Evolutionary conservation across 1,140 invertebrate genomes (phyloP).

Genomic region (Myzus persicae): DNA sequence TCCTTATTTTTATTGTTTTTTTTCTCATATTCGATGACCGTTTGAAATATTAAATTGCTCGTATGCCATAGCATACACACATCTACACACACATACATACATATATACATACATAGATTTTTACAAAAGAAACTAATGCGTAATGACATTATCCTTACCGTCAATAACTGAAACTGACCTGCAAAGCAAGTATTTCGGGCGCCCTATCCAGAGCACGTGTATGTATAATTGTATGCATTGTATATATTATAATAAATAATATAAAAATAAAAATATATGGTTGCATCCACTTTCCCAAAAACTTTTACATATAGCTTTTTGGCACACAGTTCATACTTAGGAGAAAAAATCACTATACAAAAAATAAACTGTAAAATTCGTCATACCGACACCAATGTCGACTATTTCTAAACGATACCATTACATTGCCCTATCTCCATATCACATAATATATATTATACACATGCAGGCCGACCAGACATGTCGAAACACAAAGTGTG

Average conservation of each 20-base stretch:
- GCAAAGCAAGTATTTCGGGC: not conserved
- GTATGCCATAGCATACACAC: not conserved
- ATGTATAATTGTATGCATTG: too few relatives aligned
- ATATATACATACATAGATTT: not conserved
- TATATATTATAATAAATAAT: not conserved
- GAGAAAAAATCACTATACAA: not conserved
- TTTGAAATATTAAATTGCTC: not conserved
- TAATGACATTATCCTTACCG: not conserved
- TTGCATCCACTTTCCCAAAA: not conserved
- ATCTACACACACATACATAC: not conserved
- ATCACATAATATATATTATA: not conserved
- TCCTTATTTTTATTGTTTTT: not conserved
- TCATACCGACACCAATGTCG: not conserved
- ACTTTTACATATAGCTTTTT: not conserved
- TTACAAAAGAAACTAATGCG: not conserved
- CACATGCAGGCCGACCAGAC: not conserved
- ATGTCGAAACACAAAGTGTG: not conserved
- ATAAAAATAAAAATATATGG: not conserved
- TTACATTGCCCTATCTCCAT: not conserved
- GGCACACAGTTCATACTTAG: not conserved
- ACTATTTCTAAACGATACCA: not conserved
- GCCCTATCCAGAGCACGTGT: not conserved
- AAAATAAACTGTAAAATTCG: not conserved
- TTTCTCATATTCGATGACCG: not conserved
- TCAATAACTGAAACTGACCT: not conserved